A percentile compares a stretch with the other conserved stretches of the same genome.
phyloP scores from a whole-genome alignment of 2,888 invertebrate species.

The Sarcophaga rosellei region DNA sequence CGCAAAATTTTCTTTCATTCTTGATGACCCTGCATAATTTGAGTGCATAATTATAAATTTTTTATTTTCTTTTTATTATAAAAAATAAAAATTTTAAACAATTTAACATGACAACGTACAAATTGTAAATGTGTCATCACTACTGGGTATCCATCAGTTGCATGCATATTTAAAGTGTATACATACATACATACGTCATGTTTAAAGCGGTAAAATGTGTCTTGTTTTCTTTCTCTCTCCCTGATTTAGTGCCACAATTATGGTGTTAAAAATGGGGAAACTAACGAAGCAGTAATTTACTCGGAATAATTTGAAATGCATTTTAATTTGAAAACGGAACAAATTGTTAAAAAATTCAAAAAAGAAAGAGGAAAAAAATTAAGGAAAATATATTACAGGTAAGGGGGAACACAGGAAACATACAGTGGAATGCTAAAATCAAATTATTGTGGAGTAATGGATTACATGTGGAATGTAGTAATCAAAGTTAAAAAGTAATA shows the following conservation, averaged over 20 bases:
- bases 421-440: neutral
- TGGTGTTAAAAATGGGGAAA: constrained; percentile 52
- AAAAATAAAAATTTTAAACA: constrained; percentile 26
- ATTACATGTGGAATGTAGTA: too few relatives aligned
- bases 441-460: too few relatives aligned
- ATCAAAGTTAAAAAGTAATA: too few relatives aligned
- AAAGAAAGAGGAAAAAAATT: neutral
- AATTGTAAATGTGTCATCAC: constrained; percentile 25
- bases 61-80: neutral
- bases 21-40: constrained; percentile 58
- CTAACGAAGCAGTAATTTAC: constrained; percentile 24
- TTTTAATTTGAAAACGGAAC: constrained; percentile 38
- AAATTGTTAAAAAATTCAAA: constrained; percentile 28
- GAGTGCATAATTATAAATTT: neutral
- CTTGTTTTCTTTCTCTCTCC: neutral
- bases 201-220: constrained; percentile 43
- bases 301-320: constrained; percentile 26
- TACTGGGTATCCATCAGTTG: neutral
- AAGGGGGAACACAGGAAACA: neutral
- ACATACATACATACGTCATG: too few relatives aligned
- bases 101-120: constrained; percentile 54
- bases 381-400: neutral
- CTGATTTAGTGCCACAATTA: constrained; percentile 26
- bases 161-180: neutral
- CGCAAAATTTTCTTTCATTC: constrained; percentile 12